Evolutionary conservation across 2,888 invertebrate species (phyloP).

Genomic region (Lapara coniferarum): DNA sequence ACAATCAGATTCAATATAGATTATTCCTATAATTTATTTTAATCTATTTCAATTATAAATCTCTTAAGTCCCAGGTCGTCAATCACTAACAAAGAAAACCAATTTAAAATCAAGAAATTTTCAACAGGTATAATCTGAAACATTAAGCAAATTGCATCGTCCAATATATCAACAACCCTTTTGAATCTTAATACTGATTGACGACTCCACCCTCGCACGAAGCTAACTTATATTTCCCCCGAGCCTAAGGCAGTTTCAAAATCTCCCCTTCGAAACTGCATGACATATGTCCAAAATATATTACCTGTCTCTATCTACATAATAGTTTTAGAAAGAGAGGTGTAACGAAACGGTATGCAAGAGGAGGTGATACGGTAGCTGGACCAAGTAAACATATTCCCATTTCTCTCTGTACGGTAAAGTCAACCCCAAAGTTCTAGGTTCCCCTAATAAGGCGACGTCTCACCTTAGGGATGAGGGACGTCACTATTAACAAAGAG

Average conservation of each 20-base stretch:
- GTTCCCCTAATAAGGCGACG: constrained; percentile 80
- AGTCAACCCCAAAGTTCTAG: constrained; percentile 80
- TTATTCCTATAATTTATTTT: too few relatives aligned
- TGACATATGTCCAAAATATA: constrained; percentile 55
- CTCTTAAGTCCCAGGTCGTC: too few relatives aligned
- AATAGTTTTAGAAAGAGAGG: constrained; percentile 4
- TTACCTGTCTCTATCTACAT: constrained; percentile 50
- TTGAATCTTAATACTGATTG: constrained; percentile 74
- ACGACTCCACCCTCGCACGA: constrained; percentile 66
- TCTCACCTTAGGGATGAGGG: constrained; percentile 75
- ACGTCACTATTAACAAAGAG: constrained; percentile 54
- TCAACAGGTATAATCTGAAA: constrained; percentile 39
- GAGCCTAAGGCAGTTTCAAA: constrained; percentile 65
- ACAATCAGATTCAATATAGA: too few relatives aligned
- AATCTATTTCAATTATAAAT: too few relatives aligned
- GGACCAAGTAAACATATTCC: constrained; percentile 71
- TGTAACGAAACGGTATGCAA: constrained; percentile 10
- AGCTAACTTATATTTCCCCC: constrained; percentile 73
- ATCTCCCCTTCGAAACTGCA: constrained; percentile 60
- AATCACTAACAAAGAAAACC: too few relatives aligned
- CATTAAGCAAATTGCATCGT: constrained; percentile 72
- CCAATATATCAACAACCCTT: constrained; percentile 56
- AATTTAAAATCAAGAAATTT: background rate
- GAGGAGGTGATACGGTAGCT: constrained; percentile 52
- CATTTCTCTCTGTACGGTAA: constrained; percentile 67